phyloP scores from a whole-genome alignment of 92 coral and sea anemone species.

The Palythoa heliodiscus region DNA sequence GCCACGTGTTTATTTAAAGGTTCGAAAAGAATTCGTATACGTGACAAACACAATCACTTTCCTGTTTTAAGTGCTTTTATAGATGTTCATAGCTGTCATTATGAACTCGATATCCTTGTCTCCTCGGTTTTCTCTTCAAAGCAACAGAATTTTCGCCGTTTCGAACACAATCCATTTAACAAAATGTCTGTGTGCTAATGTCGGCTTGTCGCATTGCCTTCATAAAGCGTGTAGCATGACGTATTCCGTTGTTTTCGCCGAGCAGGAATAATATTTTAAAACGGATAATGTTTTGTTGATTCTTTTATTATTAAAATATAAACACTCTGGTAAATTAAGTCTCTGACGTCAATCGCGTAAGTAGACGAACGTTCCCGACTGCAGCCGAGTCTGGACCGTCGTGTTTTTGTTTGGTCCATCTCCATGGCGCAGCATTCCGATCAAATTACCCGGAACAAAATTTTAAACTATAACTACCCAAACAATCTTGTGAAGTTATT shows the following conservation, averaged over 20 bases:
- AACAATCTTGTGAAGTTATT: constrained; percentile 30
- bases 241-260: not conserved
- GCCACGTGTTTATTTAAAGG: constrained; percentile 23
- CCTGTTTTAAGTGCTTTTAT: constrained; percentile 7
- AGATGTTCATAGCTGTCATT: not conserved
- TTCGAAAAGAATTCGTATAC: not conserved
- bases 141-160: not conserved
- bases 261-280: not conserved
- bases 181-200: not conserved
- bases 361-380: constrained; percentile 41
- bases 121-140: not conserved
- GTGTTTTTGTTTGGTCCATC: constrained; percentile 23
- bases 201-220: not conserved
- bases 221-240: not conserved
- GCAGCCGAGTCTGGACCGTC: constrained; percentile 14
- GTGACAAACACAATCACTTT: not conserved
- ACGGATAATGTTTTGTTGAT: not conserved
- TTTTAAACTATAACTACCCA: constrained; percentile 9
- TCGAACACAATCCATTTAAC: not conserved
- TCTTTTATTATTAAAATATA: not conserved
- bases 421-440: constrained; percentile 35
- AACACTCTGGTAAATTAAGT: not conserved
- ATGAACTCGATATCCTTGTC: not conserved
- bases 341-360: constrained; percentile 39
- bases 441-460: constrained; percentile 46